A percentile compares a stretch with the other conserved stretches of the same genome.
Evolutionary conservation across 1,140 invertebrate genomes (phyloP).

Genomic region (Hylaeus volcanicus): DNA sequence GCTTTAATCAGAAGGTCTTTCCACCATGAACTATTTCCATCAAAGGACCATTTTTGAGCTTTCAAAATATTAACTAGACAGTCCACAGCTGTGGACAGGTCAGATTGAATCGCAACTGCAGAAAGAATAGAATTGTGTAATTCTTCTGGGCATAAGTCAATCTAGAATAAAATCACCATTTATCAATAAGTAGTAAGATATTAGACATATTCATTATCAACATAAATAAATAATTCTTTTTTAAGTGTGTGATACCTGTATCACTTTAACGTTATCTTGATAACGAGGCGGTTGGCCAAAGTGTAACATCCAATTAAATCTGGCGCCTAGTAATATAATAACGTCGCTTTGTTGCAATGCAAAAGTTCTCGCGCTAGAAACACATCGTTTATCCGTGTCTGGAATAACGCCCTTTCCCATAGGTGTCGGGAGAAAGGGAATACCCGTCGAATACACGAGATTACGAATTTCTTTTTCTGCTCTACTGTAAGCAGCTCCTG

Average conservation of each 20-base stretch:
- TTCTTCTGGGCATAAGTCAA: conserved; percentile 95
- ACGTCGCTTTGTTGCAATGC: conserved; percentile 94
- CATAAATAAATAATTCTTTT: too few species aligned
- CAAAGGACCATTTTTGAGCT: conserved; percentile 74
- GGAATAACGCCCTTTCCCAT: conserved; percentile 98
- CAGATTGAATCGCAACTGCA: conserved; percentile 88
- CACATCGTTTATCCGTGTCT: conserved; percentile 89
- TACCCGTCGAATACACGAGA: conserved; percentile 86
- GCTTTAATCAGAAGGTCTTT: conserved; percentile 80
- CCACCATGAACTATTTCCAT: conserved; percentile 83
- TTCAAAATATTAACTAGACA: conserved; percentile 80
- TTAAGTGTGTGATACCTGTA: conserved; percentile 78
- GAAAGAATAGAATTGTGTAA: conserved; percentile 92
- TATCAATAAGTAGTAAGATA: not conserved
- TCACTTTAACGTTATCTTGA: conserved; percentile 90
- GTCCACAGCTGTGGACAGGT: conserved; percentile 86
- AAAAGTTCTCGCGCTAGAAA: conserved; percentile 91
- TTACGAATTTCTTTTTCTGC: conserved; percentile 87
- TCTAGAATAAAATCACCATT: conserved; percentile 77
- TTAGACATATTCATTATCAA: not conserved
- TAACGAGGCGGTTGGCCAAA: conserved; percentile 95
- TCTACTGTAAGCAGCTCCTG: conserved; percentile 89
- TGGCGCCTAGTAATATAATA: conserved; percentile 92
- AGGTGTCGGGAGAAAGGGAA: conserved; percentile 96
- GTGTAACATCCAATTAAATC: conserved; percentile 98